These are phyloP conservation scores for Campoplex nolae DNA, from an alignment of 2,888 invertebrate species.

Conservation along the genomic window DNA sequence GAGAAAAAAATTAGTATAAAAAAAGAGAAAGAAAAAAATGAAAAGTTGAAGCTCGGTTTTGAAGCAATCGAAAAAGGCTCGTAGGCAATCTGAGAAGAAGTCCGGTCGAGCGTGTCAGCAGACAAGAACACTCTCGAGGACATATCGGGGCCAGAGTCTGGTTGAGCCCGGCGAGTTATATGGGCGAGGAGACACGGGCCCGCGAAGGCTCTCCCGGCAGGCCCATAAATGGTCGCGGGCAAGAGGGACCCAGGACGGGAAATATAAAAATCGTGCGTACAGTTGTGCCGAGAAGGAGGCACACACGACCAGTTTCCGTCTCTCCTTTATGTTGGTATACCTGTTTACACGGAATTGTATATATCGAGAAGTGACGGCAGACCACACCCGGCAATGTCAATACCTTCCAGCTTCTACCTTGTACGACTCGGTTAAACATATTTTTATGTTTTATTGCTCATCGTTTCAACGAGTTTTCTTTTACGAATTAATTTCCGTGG, in stretches of 20 bases:
- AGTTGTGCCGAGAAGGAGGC: constrained; percentile 32
- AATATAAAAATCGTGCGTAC: constrained; percentile 59
- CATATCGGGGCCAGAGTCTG: constrained; percentile 54
- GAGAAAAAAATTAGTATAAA: neutral
- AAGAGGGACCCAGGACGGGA: constrained; percentile 62
- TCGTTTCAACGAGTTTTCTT: neutral
- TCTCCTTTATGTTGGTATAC: constrained; percentile 23
- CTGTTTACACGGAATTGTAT: constrained; percentile 10
- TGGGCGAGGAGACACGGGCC: constrained; percentile 24
- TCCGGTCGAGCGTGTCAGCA: constrained; percentile 35
- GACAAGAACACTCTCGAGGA: constrained; percentile 54
- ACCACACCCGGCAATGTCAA: constrained; percentile 64
- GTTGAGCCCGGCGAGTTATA: constrained; percentile 20
- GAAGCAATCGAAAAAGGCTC: constrained; percentile 26
- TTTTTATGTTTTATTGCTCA: neutral
- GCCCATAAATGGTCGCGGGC: constrained; percentile 68
- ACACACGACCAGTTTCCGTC: constrained; percentile 36
- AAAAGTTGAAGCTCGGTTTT: neutral
- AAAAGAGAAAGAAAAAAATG: neutral
- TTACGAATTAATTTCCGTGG: neutral
- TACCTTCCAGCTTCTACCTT: constrained; percentile 43
- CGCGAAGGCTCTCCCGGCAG: constrained; percentile 58
- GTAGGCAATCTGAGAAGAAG: constrained; percentile 20
- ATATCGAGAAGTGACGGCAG: constrained; percentile 51
- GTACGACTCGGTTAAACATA: constrained; percentile 3